Percentiles rank a stretch among this genome's conserved stretches.
Conservation (phyloP, 1,140 invertebrate genomes). For the Microplitis mediator region DNA sequence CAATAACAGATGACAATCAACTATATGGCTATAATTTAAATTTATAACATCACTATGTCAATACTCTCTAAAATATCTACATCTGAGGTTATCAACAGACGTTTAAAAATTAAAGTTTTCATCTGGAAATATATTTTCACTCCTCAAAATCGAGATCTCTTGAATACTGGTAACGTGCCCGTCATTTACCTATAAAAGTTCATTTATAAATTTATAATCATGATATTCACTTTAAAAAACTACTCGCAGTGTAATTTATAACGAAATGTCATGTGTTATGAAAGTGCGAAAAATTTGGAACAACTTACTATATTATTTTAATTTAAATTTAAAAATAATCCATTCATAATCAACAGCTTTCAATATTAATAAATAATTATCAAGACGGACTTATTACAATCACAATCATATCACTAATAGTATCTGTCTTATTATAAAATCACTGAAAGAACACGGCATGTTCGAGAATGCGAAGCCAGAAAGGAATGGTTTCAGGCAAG, state of each 20-base stretch:
- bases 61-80: conserved; percentile 17
- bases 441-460: too few species aligned
- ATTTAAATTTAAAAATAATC: conserved; percentile 15
- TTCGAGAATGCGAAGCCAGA: too few species aligned
- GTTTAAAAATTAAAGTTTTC: background rate
- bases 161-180: too few species aligned
- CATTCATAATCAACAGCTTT: background rate
- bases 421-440: too few species aligned
- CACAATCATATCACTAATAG: conserved; percentile 4
- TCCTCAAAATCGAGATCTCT: background rate
- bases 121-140: too few species aligned
- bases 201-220: background rate
- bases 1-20: conserved; percentile 43
- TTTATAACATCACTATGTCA: conserved; percentile 9
- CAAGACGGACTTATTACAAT: conserved; percentile 1
- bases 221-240: background rate
- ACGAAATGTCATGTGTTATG: conserved; percentile 35
- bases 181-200: background rate
- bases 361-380: background rate
- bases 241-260: conserved; percentile 3
- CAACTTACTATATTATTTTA: background rate
- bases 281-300: conserved; percentile 25
- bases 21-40: conserved; percentile 40
- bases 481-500: too few species aligned
- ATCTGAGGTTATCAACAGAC: conserved; percentile 14